Evolutionary conservation across 2,113 vertebrate species (phyloP).

Genomic region (Neotragus pygmaeus): DNA sequence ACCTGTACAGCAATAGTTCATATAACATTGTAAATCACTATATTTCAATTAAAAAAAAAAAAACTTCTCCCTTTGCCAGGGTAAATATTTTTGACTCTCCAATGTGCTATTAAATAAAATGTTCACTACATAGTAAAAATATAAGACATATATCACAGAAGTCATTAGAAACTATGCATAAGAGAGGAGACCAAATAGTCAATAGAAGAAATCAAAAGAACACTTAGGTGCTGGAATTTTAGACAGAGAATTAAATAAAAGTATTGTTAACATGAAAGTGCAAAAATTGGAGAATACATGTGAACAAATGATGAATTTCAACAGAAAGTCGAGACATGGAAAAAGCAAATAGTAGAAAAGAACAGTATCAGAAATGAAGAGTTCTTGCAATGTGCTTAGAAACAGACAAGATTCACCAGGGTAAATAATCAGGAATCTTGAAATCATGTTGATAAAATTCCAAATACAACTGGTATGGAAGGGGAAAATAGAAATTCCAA

Average conservation of each 20-base stretch:
- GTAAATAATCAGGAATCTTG: background rate
- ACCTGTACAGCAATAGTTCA: background rate
- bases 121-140: background rate
- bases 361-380: background rate
- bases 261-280: background rate
- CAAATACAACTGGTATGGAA: background rate
- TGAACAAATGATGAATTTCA: background rate
- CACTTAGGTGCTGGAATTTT: background rate
- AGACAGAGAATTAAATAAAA: background rate
- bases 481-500: background rate
- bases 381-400: background rate
- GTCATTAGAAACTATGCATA: background rate
- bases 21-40: background rate
- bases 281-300: background rate
- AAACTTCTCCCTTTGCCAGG: background rate
- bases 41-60: background rate
- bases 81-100: background rate
- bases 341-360: background rate
- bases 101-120: background rate
- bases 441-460: background rate
- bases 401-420: background rate
- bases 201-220: background rate
- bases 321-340: background rate
- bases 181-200: background rate
- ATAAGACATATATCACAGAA: background rate